Conservation (phyloP, 1,140 invertebrate species). For the Formica exsecta region DNA sequence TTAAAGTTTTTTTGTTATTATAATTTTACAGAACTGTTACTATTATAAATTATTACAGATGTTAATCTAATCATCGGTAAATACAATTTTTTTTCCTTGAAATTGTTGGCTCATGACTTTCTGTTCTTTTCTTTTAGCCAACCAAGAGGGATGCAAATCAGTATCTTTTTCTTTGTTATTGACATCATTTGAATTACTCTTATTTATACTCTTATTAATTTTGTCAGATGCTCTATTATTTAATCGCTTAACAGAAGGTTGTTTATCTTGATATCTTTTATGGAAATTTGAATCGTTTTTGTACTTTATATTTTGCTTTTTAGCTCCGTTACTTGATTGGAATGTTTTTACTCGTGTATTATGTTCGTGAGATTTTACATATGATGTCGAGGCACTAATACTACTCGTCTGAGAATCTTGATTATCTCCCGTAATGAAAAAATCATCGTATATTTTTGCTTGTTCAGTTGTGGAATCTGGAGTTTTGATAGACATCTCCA, state of each 20-base stretch:
- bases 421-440: constrained; percentile 79
- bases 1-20: not conserved
- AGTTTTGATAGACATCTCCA: constrained; percentile 12
- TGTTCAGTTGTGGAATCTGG: constrained; percentile 30
- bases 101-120: constrained; percentile 80
- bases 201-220: not conserved
- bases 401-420: constrained; percentile 60
- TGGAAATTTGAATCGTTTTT: not conserved
- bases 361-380: not conserved
- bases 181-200: constrained; percentile 2
- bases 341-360: constrained; percentile 10
- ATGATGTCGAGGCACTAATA: not conserved
- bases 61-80: constrained; percentile 71
- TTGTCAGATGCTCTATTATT: not conserved
- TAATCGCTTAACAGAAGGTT: not conserved
- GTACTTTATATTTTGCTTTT: constrained; percentile 1
- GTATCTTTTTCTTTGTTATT: constrained; percentile 44
- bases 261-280: not conserved
- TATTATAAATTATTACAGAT: not conserved
- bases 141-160: constrained; percentile 86
- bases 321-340: not conserved
- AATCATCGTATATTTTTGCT: constrained; percentile 77
- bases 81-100: constrained; percentile 83
- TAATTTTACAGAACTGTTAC: too few species aligned
- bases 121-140: constrained; percentile 82